Evolutionary conservation across 2,888 invertebrate species (phyloP).

Genomic region (Ditylenchus weischeri): DNA sequence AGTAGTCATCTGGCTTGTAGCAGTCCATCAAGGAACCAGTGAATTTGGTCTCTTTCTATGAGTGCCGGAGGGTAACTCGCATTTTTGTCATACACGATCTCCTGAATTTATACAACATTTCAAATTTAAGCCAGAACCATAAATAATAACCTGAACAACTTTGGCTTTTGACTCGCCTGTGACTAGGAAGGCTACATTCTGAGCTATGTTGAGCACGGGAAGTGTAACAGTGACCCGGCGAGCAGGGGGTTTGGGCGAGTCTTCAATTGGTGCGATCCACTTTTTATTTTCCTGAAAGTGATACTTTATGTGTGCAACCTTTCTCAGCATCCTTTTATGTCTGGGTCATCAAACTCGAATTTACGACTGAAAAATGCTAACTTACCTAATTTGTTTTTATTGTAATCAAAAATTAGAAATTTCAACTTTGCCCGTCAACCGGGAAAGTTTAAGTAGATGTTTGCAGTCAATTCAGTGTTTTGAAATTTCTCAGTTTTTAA

Average conservation of each 20-base stretch:
- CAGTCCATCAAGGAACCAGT: conserved; percentile 33
- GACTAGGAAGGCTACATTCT: conserved; percentile 77
- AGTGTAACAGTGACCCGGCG: conserved; percentile 84
- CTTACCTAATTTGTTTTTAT: too few relatives aligned
- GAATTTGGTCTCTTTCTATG: conserved; percentile 21
- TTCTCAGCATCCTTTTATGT: too few relatives aligned
- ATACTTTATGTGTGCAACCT: too few relatives aligned
- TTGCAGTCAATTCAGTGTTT: too few relatives aligned
- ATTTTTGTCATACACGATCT: conserved; percentile 25
- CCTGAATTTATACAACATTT: conserved; percentile 14
- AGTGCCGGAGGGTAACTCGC: conserved; percentile 26
- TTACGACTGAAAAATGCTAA: too few relatives aligned
- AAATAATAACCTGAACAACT: conserved; percentile 65
- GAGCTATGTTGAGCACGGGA: conserved; percentile 82
- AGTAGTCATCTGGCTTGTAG: conserved; percentile 7
- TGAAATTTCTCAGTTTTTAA: too few relatives aligned
- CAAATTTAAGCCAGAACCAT: background rate
- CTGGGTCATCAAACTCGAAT: too few relatives aligned
- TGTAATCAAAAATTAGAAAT: too few relatives aligned
- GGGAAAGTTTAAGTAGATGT: too few relatives aligned
- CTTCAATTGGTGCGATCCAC: conserved; percentile 79
- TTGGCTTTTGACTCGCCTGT: conserved; percentile 82
- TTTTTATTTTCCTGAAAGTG: conserved; percentile 8
- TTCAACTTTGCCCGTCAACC: too few relatives aligned
- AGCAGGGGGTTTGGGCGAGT: conserved; percentile 95